Conservation (phyloP, 2,113 vertebrate species). For the Coptodon rendalli region DNA sequence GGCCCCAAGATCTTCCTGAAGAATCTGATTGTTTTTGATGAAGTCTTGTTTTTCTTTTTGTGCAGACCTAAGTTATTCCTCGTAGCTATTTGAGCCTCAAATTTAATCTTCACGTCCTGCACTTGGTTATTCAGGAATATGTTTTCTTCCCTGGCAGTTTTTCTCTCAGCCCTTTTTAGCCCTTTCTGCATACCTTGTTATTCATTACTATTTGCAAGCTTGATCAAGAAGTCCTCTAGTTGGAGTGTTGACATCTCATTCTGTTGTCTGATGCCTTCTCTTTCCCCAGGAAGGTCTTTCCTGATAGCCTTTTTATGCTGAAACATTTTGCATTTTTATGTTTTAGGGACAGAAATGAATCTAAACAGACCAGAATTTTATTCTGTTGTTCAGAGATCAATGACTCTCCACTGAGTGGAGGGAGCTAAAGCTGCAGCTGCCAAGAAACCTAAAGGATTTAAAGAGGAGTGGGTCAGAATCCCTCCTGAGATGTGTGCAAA, state of each 20-base stretch:
- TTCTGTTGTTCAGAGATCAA: background rate
- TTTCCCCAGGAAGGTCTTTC: background rate
- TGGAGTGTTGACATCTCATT: background rate
- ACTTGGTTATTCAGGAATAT: background rate
- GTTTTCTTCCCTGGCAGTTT: background rate
- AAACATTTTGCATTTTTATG: background rate
- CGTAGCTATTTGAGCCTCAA: background rate
- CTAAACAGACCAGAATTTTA: background rate
- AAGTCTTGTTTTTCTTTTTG: background rate
- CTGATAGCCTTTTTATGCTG: background rate
- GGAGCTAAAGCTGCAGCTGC: background rate
- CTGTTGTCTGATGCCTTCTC: background rate
- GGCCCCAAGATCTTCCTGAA: background rate
- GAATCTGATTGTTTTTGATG: background rate
- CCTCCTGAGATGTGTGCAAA: background rate
- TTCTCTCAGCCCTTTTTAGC: background rate
- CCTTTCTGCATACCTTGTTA: fast-evolving
- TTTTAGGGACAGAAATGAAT: background rate
- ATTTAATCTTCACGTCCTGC: background rate
- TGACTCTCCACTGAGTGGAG: background rate
- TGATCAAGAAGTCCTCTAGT: background rate
- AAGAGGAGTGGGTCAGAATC: background rate
- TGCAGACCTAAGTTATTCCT: background rate
- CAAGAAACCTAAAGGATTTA: background rate
- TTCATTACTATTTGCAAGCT: background rate